These are phyloP conservation scores for Sarcophaga variegata DNA, from an alignment of 2,888 invertebrate species.

Conservation along the genomic window DNA sequence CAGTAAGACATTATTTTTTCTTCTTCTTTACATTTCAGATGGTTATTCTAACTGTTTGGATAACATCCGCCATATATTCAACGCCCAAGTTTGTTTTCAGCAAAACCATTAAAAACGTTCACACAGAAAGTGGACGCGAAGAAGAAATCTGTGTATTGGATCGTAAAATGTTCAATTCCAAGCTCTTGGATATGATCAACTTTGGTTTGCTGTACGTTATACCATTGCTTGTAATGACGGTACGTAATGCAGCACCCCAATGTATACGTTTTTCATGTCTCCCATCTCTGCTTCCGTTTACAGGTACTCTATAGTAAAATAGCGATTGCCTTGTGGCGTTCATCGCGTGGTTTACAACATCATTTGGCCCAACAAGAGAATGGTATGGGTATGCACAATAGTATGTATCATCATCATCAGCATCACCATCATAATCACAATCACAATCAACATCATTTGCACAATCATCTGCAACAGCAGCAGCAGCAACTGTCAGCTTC, in stretches of 20 bases:
- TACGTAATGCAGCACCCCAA: conserved; percentile 79
- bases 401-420: conserved; percentile 74
- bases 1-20: too few relatives aligned
- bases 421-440: too few relatives aligned
- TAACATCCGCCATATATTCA: conserved; percentile 91
- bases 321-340: conserved; percentile 92
- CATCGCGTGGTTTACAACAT: conserved; percentile 86
- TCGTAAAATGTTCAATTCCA: conserved; percentile 89
- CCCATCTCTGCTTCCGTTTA: not conserved
- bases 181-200: conserved; percentile 90
- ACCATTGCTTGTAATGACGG: conserved; percentile 91
- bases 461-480: conserved; percentile 56
- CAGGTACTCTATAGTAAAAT: conserved; percentile 92
- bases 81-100: conserved; percentile 93
- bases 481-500: conserved; percentile 41
- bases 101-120: conserved; percentile 86
- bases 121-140: conserved; percentile 79
- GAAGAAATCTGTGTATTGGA: conserved; percentile 87
- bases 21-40: conserved; percentile 82
- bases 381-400: conserved; percentile 75
- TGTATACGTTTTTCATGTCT: too few relatives aligned
- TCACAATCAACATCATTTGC: conserved; percentile 73
- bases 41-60: conserved; percentile 91
- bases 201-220: conserved; percentile 91
- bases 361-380: conserved; percentile 79